These are phyloP conservation scores for Halisarca cf. caerulea DNA, from an alignment of 37 sponge, comb jelly and placozoan species.

Conservation along the genomic window DNA sequence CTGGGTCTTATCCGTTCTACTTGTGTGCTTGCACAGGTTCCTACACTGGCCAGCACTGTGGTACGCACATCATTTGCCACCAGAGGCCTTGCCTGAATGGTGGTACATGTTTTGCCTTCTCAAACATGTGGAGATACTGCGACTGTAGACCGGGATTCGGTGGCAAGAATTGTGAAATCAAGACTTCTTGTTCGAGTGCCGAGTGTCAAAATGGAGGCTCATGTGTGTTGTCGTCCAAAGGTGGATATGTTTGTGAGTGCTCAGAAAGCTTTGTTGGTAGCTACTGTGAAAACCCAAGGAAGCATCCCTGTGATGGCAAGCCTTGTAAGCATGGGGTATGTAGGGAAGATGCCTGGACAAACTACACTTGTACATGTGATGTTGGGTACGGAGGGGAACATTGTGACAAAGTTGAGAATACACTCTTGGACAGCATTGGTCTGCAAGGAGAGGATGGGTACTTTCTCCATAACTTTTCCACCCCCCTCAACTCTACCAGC, in stretches of 20 bases:
- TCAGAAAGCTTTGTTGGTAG: background rate
- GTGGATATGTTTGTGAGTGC: background rate
- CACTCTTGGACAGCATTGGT: background rate
- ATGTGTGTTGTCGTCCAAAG: background rate
- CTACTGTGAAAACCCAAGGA: background rate
- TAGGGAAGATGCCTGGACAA: too few species aligned
- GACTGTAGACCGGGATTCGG: background rate
- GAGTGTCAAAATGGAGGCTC: slow-evolving; percentile 1
- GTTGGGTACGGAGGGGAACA: too few species aligned
- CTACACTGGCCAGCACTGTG: slow-evolving; percentile 17
- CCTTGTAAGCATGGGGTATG: too few species aligned
- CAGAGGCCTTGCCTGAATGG: slow-evolving; percentile 15
- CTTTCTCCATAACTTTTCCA: background rate
- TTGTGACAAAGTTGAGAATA: too few species aligned
- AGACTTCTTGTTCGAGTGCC: background rate
- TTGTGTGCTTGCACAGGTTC: background rate
- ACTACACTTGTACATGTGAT: too few species aligned
- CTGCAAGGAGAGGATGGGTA: background rate
- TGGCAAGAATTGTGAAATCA: background rate
- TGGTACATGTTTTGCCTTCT: background rate
- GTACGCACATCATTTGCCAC: background rate
- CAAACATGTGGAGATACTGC: background rate
- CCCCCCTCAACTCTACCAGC: background rate
- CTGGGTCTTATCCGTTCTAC: background rate
- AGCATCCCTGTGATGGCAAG: too few species aligned